These are phyloP conservation scores for Epirrhoe tristata DNA, from an alignment of 2,888 invertebrate species.

Conservation along the genomic window DNA sequence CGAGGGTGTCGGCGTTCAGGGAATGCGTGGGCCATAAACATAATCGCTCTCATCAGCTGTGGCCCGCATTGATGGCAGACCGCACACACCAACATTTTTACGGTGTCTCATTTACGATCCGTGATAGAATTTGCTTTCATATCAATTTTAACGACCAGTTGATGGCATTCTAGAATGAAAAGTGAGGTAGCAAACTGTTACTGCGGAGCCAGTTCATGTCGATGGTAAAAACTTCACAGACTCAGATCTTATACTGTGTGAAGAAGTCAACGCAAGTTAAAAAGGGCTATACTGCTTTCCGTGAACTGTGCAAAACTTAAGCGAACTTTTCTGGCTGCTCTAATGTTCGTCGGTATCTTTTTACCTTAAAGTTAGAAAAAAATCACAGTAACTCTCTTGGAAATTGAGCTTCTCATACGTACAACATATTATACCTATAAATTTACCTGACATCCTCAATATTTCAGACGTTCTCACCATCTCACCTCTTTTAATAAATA, in stretches of 20 bases:
- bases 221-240: constrained; percentile 35
- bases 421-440: constrained; percentile 82
- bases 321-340: constrained; percentile 50
- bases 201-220: constrained; percentile 29
- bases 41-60: constrained; percentile 77
- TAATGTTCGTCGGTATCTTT: constrained; percentile 57
- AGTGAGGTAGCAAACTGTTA: constrained; percentile 47
- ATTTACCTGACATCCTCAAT: constrained; percentile 81
- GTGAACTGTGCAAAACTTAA: constrained; percentile 43
- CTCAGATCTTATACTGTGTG: constrained; percentile 38
- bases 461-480: constrained; percentile 81
- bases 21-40: constrained; percentile 73
- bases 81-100: constrained; percentile 61
- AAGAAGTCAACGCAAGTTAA: constrained; percentile 30
- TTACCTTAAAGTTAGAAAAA: constrained; percentile 65
- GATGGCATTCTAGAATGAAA: constrained; percentile 54
- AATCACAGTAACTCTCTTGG: constrained; percentile 73
- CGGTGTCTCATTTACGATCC: constrained; percentile 67
- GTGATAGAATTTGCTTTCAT: constrained; percentile 68
- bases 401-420: constrained; percentile 74
- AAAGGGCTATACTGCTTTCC: constrained; percentile 24
- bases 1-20: constrained; percentile 59
- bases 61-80: constrained; percentile 65
- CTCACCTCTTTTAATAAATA: constrained; percentile 80
- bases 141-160: constrained; percentile 66